Evolutionary conservation across 92 coral and sea anemone species (phyloP).

Genomic region (Zoanthus solanderi): DNA sequence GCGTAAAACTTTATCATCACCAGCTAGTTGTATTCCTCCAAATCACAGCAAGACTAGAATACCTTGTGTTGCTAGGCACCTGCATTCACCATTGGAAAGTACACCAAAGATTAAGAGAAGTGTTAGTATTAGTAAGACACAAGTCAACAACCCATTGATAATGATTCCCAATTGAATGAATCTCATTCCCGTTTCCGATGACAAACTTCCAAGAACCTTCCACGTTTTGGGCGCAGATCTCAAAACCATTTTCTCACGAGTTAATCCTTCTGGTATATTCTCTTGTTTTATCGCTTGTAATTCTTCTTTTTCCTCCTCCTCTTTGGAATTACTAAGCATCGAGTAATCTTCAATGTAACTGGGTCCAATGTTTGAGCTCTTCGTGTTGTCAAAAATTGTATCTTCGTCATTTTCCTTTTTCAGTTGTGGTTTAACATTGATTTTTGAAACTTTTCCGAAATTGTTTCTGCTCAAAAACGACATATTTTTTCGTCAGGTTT

Average conservation of each 20-base stretch:
- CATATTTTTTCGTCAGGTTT: background rate
- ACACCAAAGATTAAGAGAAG: conserved; percentile 15
- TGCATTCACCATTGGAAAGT: background rate
- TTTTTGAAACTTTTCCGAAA: background rate
- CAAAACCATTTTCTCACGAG: background rate
- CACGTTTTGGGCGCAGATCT: conserved; percentile 1
- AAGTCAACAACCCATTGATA: conserved; percentile 1
- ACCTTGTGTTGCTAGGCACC: background rate
- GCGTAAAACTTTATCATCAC: too few relatives aligned
- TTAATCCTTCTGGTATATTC: background rate
- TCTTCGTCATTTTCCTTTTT: background rate
- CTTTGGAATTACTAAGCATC: conserved; percentile 3
- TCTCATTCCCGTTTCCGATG: conserved; percentile 12
- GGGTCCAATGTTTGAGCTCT: background rate
- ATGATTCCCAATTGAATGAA: conserved; percentile 13
- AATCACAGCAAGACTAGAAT: background rate
- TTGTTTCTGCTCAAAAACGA: conserved; percentile 2
- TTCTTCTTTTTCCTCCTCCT: background rate
- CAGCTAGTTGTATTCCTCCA: too few relatives aligned
- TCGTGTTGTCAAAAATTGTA: background rate
- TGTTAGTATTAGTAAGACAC: background rate
- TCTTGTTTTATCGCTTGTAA: background rate
- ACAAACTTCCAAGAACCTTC: conserved; percentile 1
- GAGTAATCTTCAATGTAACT: background rate
- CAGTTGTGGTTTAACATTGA: conserved; percentile 12